A percentile compares a stretch with the other conserved stretches of the same genome.
Conservation (phyloP, 1,140 invertebrate species). For the Subanguina moxae region DNA sequence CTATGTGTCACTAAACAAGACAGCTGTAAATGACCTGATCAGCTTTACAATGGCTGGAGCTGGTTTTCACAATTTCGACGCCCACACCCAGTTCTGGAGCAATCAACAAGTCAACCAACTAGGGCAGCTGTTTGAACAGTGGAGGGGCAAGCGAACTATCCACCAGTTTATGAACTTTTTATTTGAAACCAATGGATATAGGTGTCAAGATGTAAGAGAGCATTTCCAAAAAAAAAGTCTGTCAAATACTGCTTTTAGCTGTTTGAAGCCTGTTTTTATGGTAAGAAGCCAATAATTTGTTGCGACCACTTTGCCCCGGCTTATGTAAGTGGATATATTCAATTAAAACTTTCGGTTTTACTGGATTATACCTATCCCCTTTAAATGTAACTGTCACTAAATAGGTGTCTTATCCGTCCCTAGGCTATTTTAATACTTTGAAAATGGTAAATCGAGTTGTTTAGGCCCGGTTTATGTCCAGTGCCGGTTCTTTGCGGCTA, state of each 20-base stretch:
- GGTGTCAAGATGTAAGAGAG: constrained; percentile 33
- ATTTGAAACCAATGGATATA: constrained; percentile 36
- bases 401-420: no score
- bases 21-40: constrained; percentile 16
- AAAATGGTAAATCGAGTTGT: no score
- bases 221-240: not conserved
- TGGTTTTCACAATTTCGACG: constrained; percentile 30
- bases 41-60: constrained; percentile 28
- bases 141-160: constrained; percentile 18
- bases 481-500: no score
- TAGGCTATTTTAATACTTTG: no score
- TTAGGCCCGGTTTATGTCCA: no score
- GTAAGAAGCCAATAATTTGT: constrained; percentile 16
- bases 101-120: constrained; percentile 18
- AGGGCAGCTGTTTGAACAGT: constrained; percentile 13
- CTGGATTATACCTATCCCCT: no score
- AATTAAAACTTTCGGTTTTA: no score
- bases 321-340: no score
- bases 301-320: constrained; percentile 29
- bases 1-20: not conserved
- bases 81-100: constrained; percentile 11
- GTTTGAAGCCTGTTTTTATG: constrained; percentile 29
- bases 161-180: constrained; percentile 30
- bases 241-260: constrained; percentile 16
- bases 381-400: no score